Conservation (phyloP, 2,797 vertebrate species). For the Decapterus maruadsi region DNA sequence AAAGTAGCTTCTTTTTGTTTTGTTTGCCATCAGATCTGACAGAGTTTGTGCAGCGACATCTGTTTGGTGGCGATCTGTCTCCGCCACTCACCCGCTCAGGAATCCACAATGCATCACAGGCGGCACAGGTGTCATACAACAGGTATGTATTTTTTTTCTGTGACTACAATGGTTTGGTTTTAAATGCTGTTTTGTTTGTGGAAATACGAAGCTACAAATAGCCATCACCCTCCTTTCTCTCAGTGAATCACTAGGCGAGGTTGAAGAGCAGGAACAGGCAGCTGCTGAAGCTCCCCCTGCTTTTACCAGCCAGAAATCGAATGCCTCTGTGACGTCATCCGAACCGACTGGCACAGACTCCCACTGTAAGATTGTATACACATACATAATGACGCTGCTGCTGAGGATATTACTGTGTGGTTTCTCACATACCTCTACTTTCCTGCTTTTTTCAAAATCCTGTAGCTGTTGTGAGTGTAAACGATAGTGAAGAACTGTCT, state of each 20-base stretch:
- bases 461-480: constrained; percentile 86
- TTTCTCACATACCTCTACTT: background rate
- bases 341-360: constrained; percentile 82
- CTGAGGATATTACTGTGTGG: background rate
- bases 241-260: constrained; percentile 72
- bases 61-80: constrained; percentile 72
- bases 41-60: constrained; percentile 80
- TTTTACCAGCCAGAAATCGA: constrained; percentile 73
- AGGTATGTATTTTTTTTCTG: constrained; percentile 61
- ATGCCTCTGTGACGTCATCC: constrained; percentile 75
- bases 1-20: background rate
- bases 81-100: constrained; percentile 75
- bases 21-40: constrained; percentile 76
- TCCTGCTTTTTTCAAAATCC: constrained; percentile 34
- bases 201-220: constrained; percentile 1
- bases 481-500: constrained; percentile 85
- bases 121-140: constrained; percentile 52
- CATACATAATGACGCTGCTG: background rate
- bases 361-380: constrained; percentile 72
- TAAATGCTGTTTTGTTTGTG: background rate
- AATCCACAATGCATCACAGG: constrained; percentile 67
- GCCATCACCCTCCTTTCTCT: background rate
- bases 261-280: constrained; percentile 53
- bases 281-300: constrained; percentile 32
- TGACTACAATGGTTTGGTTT: background rate